Evolutionary conservation across 1,140 invertebrate species (phyloP).

Genomic region (Lordiphosa clarofinis): DNA sequence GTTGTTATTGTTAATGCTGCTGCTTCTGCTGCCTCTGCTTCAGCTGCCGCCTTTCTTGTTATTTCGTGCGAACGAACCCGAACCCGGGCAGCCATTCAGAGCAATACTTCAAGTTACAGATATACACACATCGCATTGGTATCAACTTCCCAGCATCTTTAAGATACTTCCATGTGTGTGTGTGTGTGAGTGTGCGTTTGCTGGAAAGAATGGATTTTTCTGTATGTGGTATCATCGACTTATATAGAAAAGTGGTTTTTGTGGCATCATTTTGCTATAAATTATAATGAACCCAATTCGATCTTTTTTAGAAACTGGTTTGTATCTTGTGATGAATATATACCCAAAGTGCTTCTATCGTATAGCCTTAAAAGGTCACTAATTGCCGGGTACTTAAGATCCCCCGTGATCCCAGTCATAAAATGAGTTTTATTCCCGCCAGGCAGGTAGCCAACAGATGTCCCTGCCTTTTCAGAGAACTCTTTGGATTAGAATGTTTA

Average conservation of each 20-base stretch:
- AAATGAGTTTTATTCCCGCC: no score
- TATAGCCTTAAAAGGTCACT: no score
- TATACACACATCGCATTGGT: slow-evolving; percentile 46
- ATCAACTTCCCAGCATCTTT: slow-evolving; percentile 65
- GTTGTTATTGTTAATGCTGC: slow-evolving; percentile 25
- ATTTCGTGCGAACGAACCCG: slow-evolving; percentile 44
- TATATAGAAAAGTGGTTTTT: slow-evolving; percentile 18
- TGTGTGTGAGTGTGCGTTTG: background rate
- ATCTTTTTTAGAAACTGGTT: no score
- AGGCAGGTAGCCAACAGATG: no score
- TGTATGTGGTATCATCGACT: slow-evolving; percentile 11
- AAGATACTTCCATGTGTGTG: slow-evolving; percentile 41
- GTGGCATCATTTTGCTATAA: slow-evolving; percentile 38
- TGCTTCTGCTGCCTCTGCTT: slow-evolving; percentile 1
- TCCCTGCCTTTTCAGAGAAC: no score
- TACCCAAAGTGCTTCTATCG: no score
- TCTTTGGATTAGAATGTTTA: no score
- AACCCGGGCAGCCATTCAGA: slow-evolving; percentile 33
- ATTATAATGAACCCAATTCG: slow-evolving; percentile 28
- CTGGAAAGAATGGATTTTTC: slow-evolving; percentile 33
- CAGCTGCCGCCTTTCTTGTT: slow-evolving; percentile 22
- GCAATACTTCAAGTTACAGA: slow-evolving; percentile 67
- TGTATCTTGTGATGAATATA: no score
- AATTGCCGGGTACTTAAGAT: no score
- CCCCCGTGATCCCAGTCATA: no score